phyloP scores from a whole-genome alignment of 2,797 vertebrate genomes.

The Siniperca obscura region DNA sequence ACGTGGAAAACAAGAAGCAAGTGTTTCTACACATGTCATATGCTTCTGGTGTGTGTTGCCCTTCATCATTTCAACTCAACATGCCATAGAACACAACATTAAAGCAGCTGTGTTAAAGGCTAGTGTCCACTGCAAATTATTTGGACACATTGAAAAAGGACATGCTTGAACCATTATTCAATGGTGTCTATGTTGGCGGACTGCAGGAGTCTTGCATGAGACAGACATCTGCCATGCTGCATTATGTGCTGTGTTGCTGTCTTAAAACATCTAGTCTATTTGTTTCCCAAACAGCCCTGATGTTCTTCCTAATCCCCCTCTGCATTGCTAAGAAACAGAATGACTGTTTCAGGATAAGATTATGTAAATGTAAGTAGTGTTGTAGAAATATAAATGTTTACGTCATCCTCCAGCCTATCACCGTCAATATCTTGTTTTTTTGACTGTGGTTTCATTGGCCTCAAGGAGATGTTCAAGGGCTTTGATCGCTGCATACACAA shows the following conservation, averaged over 20 bases:
- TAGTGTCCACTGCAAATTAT: too few species aligned
- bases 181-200: background rate
- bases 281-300: too few species aligned
- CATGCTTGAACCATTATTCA: background rate
- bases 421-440: background rate
- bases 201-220: background rate
- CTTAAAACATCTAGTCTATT: background rate
- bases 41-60: too few species aligned
- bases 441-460: background rate
- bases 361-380: background rate
- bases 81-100: too few species aligned
- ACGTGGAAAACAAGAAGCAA: background rate
- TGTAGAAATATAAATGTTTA: background rate
- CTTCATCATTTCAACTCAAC: too few species aligned
- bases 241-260: background rate
- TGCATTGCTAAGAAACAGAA: too few species aligned
- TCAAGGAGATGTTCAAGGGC: background rate
- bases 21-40: too few species aligned
- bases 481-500: too few species aligned
- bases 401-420: too few species aligned
- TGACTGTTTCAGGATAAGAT: background rate
- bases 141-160: too few species aligned
- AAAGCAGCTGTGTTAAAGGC: too few species aligned
- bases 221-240: background rate
- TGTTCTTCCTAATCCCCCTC: too few species aligned